Evolutionary conservation across 2,797 vertebrate species (phyloP).

Genomic region (Otolemur crassicaudatus): DNA sequence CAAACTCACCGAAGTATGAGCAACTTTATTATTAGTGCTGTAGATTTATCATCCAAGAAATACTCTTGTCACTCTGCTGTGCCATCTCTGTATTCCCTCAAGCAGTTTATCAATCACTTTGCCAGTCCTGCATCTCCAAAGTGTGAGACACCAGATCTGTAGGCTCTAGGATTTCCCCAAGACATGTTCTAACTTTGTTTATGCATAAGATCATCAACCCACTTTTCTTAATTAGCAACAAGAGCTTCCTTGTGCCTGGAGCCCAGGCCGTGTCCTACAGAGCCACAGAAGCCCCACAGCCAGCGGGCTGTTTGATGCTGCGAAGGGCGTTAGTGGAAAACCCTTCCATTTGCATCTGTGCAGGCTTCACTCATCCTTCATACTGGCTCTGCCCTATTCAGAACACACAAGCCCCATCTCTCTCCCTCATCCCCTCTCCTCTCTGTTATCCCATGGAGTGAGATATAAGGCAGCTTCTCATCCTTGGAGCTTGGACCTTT

Average conservation of each 20-base stretch:
- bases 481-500: not conserved
- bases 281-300: accelerated
- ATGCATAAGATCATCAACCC: not conserved
- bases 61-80: not conserved
- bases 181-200: not conserved
- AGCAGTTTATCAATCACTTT: not conserved
- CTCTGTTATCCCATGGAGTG: not conserved
- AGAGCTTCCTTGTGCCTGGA: not conserved
- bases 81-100: not conserved
- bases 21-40: not conserved
- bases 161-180: not conserved
- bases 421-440: not conserved
- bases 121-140: not conserved
- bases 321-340: not conserved
- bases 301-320: not conserved
- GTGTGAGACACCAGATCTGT: not conserved
- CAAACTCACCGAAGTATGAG: not conserved
- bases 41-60: not conserved
- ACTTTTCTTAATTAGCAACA: not conserved
- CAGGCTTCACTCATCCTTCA: accelerated
- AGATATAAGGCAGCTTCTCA: not conserved
- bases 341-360: accelerated
- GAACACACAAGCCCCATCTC: not conserved
- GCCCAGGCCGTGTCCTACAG: not conserved
- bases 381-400: not conserved